Conservation (phyloP, 1,140 invertebrate genomes). For the Brachystomella parvula region DNA sequence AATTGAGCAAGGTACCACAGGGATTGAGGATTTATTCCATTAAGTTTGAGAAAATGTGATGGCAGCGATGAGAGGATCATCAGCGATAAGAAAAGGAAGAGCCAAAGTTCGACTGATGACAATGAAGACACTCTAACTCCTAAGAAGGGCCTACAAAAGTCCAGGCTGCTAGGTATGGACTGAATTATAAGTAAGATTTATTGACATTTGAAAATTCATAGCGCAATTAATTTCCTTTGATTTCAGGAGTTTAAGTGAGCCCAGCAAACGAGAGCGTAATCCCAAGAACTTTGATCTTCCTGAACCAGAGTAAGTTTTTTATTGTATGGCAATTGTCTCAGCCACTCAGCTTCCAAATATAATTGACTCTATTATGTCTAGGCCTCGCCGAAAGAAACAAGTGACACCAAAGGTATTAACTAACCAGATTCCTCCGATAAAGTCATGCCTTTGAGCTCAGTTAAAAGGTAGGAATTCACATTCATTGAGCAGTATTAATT, state of each 20-base stretch:
- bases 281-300: neutral
- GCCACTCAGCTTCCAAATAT: too few species aligned
- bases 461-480: too few species aligned
- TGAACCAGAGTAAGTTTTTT: conserved; percentile 5
- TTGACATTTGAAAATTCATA: too few species aligned
- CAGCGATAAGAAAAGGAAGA: neutral
- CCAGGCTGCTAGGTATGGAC: neutral
- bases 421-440: too few species aligned
- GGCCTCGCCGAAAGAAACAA: too few species aligned
- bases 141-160: neutral
- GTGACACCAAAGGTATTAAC: too few species aligned
- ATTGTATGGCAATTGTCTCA: too few species aligned
- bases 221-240: too few species aligned
- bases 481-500: too few species aligned
- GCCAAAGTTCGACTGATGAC: neutral
- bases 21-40: neutral
- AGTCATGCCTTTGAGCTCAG: too few species aligned
- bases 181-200: too few species aligned
- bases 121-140: neutral
- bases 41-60: neutral
- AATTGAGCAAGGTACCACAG: neutral
- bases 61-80: conserved; percentile 4
- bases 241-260: neutral
- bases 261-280: neutral
- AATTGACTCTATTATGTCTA: too few species aligned